Evolutionary conservation across 1,140 invertebrate species (phyloP).

Genomic region (Probaryconus sp.): DNA sequence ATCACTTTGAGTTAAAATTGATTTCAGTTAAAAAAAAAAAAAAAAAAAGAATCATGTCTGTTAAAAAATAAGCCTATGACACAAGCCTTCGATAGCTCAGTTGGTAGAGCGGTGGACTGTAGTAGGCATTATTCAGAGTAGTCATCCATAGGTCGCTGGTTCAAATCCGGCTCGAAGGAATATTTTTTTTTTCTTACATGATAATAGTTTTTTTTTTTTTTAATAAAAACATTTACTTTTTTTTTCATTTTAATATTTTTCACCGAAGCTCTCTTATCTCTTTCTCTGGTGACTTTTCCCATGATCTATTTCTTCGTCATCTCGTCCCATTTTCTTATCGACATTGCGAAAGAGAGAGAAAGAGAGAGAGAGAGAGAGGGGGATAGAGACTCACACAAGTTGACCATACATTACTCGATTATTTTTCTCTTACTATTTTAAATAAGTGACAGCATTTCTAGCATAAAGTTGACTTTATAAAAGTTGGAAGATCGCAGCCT

Average conservation of each 20-base stretch:
- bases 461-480: conserved; percentile 25
- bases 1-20: no score
- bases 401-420: conserved; percentile 30
- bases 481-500: conserved; percentile 18
- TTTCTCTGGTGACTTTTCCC: no score
- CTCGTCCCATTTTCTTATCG: conserved; percentile 48
- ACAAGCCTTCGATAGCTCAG: conserved; percentile 92
- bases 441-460: conserved; percentile 20
- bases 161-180: conserved; percentile 74
- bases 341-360: conserved; percentile 39
- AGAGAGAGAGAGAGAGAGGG: no score
- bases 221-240: no score
- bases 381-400: no score
- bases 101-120: conserved; percentile 94
- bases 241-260: no score
- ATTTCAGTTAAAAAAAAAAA: no score
- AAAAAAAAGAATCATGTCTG: no score
- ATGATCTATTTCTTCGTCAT: conserved; percentile 33
- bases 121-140: no score
- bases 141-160: conserved; percentile 75
- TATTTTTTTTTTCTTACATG: conserved; percentile 62
- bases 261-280: no score
- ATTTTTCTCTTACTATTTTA: conserved; percentile 20
- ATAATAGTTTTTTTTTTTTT: no score
- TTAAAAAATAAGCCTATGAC: no score